Conservation (phyloP, 37 sponge, comb jelly and placozoan genomes). For the Eunapius fragilis region DNA sequence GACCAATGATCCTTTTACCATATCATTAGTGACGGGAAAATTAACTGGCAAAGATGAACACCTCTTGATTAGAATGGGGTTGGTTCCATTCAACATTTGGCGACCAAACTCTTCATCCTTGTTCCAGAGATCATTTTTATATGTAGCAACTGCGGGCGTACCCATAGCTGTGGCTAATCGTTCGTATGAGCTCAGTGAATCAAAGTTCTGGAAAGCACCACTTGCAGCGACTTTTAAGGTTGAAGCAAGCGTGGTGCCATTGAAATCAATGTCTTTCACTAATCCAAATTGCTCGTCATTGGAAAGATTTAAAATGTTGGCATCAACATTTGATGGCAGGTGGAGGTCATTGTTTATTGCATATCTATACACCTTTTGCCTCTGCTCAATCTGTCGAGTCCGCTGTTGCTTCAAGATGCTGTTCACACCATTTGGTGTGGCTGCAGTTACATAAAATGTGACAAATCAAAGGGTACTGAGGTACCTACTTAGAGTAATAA, state of each 20-base stretch:
- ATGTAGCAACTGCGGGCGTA: background rate
- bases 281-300: conserved; percentile 36
- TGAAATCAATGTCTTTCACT: conserved; percentile 26
- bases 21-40: conserved; percentile 64
- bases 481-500: too few species aligned
- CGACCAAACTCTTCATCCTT: conserved; percentile 70
- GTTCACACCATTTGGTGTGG: conserved; percentile 19
- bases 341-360: background rate
- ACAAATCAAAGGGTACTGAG: too few species aligned
- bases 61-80: conserved; percentile 33
- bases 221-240: background rate
- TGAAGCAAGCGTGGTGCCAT: background rate
- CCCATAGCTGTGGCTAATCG: background rate
- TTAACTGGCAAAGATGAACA: conserved; percentile 26
- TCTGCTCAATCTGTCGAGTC: background rate
- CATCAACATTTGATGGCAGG: conserved; percentile 15
- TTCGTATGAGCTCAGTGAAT: background rate
- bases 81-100: conserved; percentile 58
- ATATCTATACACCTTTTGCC: conserved; percentile 17
- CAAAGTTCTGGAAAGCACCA: background rate
- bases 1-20: conserved; percentile 16
- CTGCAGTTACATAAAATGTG: too few species aligned
- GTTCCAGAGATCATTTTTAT: conserved; percentile 33
- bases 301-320: background rate
- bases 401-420: conserved; percentile 12